Percentiles rank a stretch among this genome's conserved stretches.
These are phyloP conservation scores for Phortica okadai DNA, from an alignment of 2,888 invertebrate species.

Conservation along the genomic window DNA sequence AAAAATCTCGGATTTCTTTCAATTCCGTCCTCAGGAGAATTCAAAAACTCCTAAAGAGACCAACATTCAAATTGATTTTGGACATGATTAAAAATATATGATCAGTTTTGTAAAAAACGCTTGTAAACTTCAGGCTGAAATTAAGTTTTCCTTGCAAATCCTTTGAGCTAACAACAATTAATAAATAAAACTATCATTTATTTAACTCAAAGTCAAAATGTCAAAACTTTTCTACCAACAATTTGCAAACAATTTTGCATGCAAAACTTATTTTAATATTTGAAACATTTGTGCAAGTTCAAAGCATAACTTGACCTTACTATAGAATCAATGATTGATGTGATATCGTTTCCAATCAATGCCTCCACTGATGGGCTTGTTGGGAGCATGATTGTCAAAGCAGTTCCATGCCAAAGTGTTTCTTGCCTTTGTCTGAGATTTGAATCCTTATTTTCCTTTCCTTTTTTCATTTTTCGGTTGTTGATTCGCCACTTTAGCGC, in stretches of 20 bases:
- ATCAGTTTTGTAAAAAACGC: no score
- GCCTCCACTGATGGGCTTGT: background rate
- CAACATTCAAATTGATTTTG: no score
- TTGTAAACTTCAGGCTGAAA: background rate
- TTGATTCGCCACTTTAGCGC: conserved; percentile 28
- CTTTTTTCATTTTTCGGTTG: conserved; percentile 8
- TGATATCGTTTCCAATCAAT: background rate
- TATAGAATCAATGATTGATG: conserved; percentile 14
- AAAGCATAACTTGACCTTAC: conserved; percentile 20
- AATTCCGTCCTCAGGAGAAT: no score
- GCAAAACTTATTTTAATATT: conserved; percentile 9
- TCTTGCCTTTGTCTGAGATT: conserved; percentile 44
- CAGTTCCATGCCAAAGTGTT: conserved; percentile 69
- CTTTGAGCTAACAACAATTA: background rate
- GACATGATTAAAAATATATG: no score
- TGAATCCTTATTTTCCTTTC: conserved; percentile 29
- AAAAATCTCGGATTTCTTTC: no score
- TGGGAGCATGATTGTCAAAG: background rate
- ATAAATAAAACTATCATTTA: background rate
- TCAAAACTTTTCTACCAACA: conserved; percentile 8
- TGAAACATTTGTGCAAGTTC: conserved; percentile 7
- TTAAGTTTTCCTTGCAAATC: background rate
- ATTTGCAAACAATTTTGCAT: background rate
- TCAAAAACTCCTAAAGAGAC: no score
- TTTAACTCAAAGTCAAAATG: conserved; percentile 12